Evolutionary conservation across 2,113 vertebrate species (phyloP).

Genomic region (Scatophagus argus): DNA sequence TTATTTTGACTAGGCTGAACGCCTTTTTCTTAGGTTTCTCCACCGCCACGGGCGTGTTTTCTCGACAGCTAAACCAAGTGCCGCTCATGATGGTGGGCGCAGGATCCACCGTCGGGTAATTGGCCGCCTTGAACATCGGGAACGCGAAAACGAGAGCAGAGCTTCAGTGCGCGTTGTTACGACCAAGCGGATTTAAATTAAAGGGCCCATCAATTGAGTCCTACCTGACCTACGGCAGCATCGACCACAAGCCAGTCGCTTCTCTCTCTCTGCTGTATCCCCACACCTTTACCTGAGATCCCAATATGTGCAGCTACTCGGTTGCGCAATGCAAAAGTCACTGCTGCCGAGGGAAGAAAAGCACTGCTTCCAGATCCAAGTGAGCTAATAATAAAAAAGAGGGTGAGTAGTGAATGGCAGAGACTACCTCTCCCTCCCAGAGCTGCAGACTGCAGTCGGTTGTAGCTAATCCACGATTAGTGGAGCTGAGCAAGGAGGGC

Average conservation of each 20-base stretch:
- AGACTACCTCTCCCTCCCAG: conserved; percentile 61
- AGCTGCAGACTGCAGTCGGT: conserved; percentile 73
- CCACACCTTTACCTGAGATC: conserved; percentile 66
- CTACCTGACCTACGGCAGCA: conserved; percentile 66
- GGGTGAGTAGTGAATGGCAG: conserved; percentile 58
- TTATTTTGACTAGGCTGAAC: conserved; percentile 94
- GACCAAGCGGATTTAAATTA: conserved; percentile 60
- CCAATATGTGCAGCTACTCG: not conserved
- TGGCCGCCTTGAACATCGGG: conserved; percentile 77
- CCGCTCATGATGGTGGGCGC: conserved; percentile 83
- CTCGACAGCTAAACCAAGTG: conserved; percentile 84
- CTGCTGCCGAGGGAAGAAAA: conserved; percentile 32
- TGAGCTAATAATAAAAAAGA: conserved; percentile 68
- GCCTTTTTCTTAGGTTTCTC: conserved; percentile 91
- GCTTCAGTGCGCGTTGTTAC: conserved; percentile 64
- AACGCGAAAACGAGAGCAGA: conserved; percentile 47
- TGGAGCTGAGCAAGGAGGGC: conserved; percentile 55
- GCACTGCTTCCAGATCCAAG: conserved; percentile 42
- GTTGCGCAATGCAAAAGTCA: conserved; percentile 41
- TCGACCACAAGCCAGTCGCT: conserved; percentile 47
- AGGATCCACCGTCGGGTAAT: conserved; percentile 87
- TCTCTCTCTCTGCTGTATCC: conserved; percentile 11
- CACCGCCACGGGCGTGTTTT: conserved; percentile 82
- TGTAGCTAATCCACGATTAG: conserved; percentile 78
- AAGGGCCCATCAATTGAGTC: conserved; percentile 72